phyloP scores from a whole-genome alignment of 2,113 vertebrate genomes.

The Ctenomys sociabilis region DNA sequence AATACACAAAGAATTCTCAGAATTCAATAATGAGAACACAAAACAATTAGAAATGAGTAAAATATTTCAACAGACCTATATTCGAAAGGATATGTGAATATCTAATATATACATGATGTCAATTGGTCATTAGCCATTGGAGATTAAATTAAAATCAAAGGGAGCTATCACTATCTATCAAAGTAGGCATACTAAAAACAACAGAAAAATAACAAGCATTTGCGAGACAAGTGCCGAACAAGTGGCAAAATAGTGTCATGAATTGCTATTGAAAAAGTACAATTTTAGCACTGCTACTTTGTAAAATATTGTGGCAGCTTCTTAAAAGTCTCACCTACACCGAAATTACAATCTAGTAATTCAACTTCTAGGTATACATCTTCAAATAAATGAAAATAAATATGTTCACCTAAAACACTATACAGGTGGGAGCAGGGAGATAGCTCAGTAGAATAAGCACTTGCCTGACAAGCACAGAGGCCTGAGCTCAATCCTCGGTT shows the following conservation, averaged over 20 bases:
- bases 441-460: too few species aligned
- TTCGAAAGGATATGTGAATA: not conserved
- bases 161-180: not conserved
- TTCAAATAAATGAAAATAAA: not conserved
- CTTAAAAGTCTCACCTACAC: not conserved
- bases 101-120: not conserved
- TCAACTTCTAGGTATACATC: not conserved
- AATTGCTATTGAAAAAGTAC: not conserved
- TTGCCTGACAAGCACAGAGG: too few species aligned
- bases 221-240: not conserved
- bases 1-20: not conserved
- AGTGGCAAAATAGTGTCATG: not conserved
- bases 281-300: not conserved
- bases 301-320: not conserved
- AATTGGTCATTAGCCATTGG: not conserved
- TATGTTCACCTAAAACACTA: not conserved
- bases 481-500: too few species aligned
- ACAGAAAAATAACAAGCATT: not conserved
- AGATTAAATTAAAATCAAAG: constrained; percentile 25
- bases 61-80: not conserved
- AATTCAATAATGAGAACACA: constrained; percentile 14
- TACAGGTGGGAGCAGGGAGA: too few species aligned
- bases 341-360: not conserved
- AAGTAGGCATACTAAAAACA: not conserved
- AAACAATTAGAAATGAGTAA: not conserved